phyloP scores from a whole-genome alignment of 23 tunicate genomes.

The Clavelina lepadiformis region DNA sequence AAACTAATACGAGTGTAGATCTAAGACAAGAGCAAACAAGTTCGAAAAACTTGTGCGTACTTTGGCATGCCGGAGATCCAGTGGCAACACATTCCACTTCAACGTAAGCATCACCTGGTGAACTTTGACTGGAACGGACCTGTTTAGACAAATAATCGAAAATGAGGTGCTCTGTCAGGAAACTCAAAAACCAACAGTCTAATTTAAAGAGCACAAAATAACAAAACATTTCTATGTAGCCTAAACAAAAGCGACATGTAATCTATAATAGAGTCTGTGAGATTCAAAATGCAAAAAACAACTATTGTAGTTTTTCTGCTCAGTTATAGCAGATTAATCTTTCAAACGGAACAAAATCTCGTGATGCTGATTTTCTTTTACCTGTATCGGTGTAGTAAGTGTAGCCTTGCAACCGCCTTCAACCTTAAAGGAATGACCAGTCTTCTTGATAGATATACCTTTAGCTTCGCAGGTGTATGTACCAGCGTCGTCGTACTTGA shows the following conservation, averaged over 20 bases:
- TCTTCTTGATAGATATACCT: not conserved
- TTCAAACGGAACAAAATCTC: no score
- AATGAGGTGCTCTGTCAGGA: not conserved
- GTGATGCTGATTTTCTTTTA: no score
- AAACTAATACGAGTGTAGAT: not conserved
- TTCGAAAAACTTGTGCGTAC: not conserved
- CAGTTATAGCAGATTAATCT: no score
- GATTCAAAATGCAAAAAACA: no score
- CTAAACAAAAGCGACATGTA: not conserved
- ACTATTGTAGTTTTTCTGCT: no score
- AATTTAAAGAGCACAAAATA: not conserved
- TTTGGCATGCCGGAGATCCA: conserved; percentile 12
- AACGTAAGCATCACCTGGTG: not conserved
- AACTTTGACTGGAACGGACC: conserved; percentile 1
- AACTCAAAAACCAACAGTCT: not conserved
- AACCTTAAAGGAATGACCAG: conserved; percentile 1
- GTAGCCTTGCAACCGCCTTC: conserved; percentile 7
- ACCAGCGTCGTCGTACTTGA: not conserved
- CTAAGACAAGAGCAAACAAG: not conserved
- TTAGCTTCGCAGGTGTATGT: conserved; percentile 7
- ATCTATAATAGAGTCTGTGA: no score
- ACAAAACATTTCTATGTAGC: not conserved
- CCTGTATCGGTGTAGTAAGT: not conserved
- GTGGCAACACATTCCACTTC: conserved; percentile 5
- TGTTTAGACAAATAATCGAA: not conserved